phyloP scores from a whole-genome alignment of 2,888 invertebrate species.

The Ephialtes manifestator region DNA sequence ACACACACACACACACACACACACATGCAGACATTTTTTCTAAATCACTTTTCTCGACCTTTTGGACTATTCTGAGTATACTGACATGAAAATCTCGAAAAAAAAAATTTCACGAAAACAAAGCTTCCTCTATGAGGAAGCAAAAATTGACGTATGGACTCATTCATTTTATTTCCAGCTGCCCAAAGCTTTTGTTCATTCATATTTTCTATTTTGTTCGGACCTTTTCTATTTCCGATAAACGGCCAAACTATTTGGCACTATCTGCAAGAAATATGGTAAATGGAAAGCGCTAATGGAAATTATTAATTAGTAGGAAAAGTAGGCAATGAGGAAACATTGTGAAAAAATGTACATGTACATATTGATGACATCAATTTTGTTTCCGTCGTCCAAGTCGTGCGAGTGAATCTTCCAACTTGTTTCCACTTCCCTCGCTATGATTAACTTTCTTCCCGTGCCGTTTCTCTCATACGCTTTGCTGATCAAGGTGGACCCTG shows the following conservation, averaged over 20 bases:
- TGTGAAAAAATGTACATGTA: background rate
- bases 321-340: background rate
- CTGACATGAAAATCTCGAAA: no score
- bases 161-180: no score
- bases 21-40: no score
- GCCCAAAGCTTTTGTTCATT: no score
- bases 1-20: no score
- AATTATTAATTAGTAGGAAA: background rate
- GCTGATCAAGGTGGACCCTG: constrained; percentile 34
- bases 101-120: no score
- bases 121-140: no score
- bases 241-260: background rate
- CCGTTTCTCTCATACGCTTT: background rate
- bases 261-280: background rate
- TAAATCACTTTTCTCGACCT: no score
- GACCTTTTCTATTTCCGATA: background rate
- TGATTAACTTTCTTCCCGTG: constrained; percentile 21
- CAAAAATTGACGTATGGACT: no score
- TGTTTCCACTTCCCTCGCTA: background rate
- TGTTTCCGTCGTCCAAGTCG: background rate
- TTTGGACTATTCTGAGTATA: no score
- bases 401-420: constrained; percentile 16
- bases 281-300: background rate
- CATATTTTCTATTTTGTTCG: no score
- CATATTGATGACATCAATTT: background rate